Evolutionary conservation across 2,888 invertebrate genomes (phyloP).

Genomic region (Microctonus hyperodae): DNA sequence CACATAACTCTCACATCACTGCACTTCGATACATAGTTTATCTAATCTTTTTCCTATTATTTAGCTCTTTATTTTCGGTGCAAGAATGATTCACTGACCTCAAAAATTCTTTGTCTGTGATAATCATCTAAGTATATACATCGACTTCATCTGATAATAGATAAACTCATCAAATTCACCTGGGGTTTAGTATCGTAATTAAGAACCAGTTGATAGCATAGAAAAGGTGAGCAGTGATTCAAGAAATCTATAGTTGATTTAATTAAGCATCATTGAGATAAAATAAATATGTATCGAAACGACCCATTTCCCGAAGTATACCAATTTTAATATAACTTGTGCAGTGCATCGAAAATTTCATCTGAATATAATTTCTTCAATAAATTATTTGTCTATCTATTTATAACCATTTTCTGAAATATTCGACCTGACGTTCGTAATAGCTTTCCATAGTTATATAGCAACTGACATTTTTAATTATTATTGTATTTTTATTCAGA

Average conservation of each 20-base stretch:
- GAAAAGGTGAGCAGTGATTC: background rate
- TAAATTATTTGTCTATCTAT: background rate
- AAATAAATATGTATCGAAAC: no score
- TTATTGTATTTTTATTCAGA: background rate
- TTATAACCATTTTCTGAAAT: background rate
- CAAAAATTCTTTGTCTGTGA: constrained; percentile 32
- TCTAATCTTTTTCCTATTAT: constrained; percentile 1
- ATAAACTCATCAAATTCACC: constrained; percentile 16
- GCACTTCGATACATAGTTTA: constrained; percentile 28
- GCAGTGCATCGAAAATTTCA: background rate
- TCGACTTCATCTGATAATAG: no score
- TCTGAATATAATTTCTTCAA: background rate
- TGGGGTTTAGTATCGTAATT: constrained; percentile 48
- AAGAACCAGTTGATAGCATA: constrained; percentile 50
- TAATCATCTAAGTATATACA: no score
- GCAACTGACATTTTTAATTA: no score
- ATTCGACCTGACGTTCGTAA: background rate
- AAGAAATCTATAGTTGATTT: no score
- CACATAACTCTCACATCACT: constrained; percentile 20
- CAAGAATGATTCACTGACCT: constrained; percentile 22
- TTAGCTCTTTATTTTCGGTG: background rate
- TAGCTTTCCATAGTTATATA: no score
- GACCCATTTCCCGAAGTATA: no score
- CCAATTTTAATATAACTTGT: background rate
- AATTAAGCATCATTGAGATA: no score